Base-by-base conservation (phyloP, 2,888 invertebrate species). In the Choristoneura rosaceana region DNA sequence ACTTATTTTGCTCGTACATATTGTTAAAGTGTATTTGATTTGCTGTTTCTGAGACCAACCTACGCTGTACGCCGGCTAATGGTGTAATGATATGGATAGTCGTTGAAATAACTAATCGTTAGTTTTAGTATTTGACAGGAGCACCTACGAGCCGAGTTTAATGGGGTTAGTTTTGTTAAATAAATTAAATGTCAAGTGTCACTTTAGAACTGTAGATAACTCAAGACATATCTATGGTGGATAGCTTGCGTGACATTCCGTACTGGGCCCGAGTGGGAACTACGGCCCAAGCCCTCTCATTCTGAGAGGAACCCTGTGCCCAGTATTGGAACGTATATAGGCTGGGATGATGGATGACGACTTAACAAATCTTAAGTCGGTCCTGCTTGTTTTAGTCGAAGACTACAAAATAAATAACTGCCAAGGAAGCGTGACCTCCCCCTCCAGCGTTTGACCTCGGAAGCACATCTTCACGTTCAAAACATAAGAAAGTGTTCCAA, bases 21-120 rank as follows among this genome's bases (percentile, higher is more conserved):
- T 82, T 80, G 78, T 77, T 83, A 82, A 85, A 89, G 85, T 89
- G 82, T 84, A 83, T 85, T 88, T 88, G 87, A 88, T 90, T 89
- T 90, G 87, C 81, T 81, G 82, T 84, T 80, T 77, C 77, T 82
- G 74, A 75, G 80, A 76, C 77, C 87, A 81, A 80, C 88, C 87
- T 83, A 85, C 87, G 87, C 85, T 75, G 79, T 74, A 76, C 79
- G 80, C 80, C 80, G 43, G 43, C 80, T 80, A 82, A 87, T 87
- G 85, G 84, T 81, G 84, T 84, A 84, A 81, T 81, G 84, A 84
- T 85, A 84, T 82, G 79, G 78, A 84, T 82, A 81, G 80, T 82
- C 84, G 85, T 84, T 77, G 79, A 75, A 75, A 80, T 81, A 84
- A 87, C 86, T 87, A 86, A 84, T 87, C 81, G 74, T 78, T 64